Evolutionary conservation across 2,888 invertebrate genomes (phyloP).

Genomic region (Sialis lutaria): DNA sequence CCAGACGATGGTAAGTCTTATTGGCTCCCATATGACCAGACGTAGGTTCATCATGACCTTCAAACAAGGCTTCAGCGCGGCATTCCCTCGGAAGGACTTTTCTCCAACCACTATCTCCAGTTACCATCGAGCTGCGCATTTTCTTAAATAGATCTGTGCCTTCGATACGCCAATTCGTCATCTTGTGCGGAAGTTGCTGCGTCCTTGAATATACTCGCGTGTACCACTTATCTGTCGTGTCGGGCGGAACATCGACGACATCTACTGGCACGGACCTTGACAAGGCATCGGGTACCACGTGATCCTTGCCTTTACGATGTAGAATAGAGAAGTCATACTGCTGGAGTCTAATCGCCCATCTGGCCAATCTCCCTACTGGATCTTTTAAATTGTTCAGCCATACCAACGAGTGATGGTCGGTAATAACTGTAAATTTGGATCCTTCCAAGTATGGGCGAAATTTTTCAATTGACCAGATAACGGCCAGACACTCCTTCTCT

Average conservation of each 20-base stretch:
- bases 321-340: slow-evolving; percentile 9
- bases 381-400: slow-evolving; percentile 12
- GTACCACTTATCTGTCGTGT: slow-evolving; percentile 1
- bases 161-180: slow-evolving; percentile 6
- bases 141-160: neutral
- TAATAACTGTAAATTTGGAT: slow-evolving; percentile 5
- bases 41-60: slow-evolving; percentile 7
- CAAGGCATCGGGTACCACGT: slow-evolving; percentile 9
- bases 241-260: neutral
- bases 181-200: neutral
- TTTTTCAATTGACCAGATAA: slow-evolving; percentile 9
- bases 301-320: slow-evolving; percentile 8
- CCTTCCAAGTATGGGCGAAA: slow-evolving; percentile 4
- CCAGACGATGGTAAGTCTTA: slow-evolving; percentile 9
- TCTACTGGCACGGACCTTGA: slow-evolving; percentile 1
- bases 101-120: slow-evolving; percentile 6
- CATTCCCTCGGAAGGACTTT: slow-evolving; percentile 6
- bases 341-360: slow-evolving; percentile 9
- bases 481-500: neutral
- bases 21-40: slow-evolving; percentile 10
- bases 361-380: slow-evolving; percentile 10
- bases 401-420: slow-evolving; percentile 7
- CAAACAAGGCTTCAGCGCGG: neutral
- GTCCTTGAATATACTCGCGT: neutral
- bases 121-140: neutral